Conservation (phyloP, 2,797 vertebrate species). For the Lagocephalus sceleratus region DNA sequence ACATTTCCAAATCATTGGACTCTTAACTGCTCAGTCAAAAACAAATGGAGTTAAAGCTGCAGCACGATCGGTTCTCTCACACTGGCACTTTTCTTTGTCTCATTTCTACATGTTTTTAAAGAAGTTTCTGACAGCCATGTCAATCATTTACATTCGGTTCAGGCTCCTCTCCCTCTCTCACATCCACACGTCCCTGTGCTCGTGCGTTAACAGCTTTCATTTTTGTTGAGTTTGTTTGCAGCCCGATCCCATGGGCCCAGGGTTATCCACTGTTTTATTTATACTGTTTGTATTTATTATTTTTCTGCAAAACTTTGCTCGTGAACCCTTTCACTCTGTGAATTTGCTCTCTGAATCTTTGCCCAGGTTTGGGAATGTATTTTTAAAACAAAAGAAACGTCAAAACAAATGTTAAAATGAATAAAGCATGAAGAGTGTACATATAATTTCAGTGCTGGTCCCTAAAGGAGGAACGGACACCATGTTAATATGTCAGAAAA, state of each 20-base stretch:
- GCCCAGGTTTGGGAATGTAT: too few relatives aligned
- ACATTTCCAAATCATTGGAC: too few relatives aligned
- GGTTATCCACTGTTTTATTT: constrained; percentile 51
- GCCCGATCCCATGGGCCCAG: constrained; percentile 35
- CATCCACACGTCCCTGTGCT: constrained; percentile 23
- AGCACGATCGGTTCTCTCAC: neutral
- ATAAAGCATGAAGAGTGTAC: constrained; percentile 35
- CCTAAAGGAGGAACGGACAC: constrained; percentile 8
- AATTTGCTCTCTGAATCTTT: constrained; percentile 6
- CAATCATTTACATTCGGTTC: constrained; percentile 13
- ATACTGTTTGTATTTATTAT: constrained; percentile 48
- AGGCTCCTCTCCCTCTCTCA: neutral
- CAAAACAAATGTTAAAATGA: constrained; percentile 27
- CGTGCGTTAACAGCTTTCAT: constrained; percentile 39
- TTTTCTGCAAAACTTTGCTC: constrained; percentile 32
- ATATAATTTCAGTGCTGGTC: constrained; percentile 1
- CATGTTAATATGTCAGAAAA: constrained; percentile 11
- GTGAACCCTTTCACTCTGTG: constrained; percentile 29
- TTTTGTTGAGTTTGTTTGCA: constrained; percentile 37
- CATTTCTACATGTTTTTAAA: constrained; percentile 15
- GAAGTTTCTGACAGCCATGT: constrained; percentile 36
- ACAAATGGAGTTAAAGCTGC: neutral
- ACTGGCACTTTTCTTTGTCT: constrained; percentile 1
- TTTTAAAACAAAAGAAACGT: neutral
- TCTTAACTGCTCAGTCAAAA: neutral